Percentiles rank a stretch among this genome's conserved stretches.
Evolutionary conservation across 2,797 vertebrate genomes (phyloP).

Genomic region (Trichosurus vulpecula): DNA sequence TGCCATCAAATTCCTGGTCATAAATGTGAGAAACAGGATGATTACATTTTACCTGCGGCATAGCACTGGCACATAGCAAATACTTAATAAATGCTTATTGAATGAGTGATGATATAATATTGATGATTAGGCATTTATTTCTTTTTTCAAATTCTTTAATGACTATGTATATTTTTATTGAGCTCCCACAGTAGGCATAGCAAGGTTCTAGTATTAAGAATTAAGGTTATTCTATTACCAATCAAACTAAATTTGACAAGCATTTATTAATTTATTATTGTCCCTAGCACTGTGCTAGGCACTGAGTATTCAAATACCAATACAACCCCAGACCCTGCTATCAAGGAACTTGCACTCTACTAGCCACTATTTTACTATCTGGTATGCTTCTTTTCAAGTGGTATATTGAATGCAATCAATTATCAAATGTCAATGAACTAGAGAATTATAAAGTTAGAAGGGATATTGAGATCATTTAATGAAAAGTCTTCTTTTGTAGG

Average conservation of each 20-base stretch:
- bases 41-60: neutral
- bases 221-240: neutral
- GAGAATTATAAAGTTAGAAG: neutral
- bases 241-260: neutral
- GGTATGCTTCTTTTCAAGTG: conserved; percentile 15
- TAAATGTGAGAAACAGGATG: neutral
- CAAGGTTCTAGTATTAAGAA: neutral
- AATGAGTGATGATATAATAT: neutral
- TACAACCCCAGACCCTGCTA: neutral
- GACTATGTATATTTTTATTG: neutral
- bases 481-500: neutral
- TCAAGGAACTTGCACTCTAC: neutral
- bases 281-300: neutral
- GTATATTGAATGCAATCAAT: conserved; percentile 2
- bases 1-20: neutral
- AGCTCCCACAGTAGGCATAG: neutral
- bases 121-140: neutral
- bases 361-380: neutral
- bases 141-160: neutral
- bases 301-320: neutral
- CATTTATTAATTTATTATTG: neutral
- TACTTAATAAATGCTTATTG: neutral
- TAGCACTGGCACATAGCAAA: neutral
- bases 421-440: neutral
- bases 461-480: neutral